A percentile compares a stretch with the other conserved stretches of the same genome.
Evolutionary conservation across 1,140 invertebrate genomes (phyloP).

Genomic region (Melipona quadrifasciata): DNA sequence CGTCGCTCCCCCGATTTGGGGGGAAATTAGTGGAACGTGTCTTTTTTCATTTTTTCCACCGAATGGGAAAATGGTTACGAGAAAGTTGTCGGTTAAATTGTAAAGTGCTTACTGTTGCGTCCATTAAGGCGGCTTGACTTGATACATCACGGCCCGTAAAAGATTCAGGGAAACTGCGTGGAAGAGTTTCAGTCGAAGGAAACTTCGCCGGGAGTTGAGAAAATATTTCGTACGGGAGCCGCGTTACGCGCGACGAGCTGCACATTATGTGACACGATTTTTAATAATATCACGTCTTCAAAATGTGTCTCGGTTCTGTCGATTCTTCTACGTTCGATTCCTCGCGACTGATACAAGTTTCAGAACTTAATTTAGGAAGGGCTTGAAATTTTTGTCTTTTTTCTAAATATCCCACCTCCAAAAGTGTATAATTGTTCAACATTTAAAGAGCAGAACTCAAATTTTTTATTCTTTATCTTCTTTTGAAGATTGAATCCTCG

Average conservation of each 20-base stretch:
- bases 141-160: not conserved
- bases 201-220: slow-evolving; percentile 10
- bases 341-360: not conserved
- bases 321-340: not conserved
- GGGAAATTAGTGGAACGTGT: not conserved
- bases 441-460: too few species aligned
- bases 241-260: not conserved
- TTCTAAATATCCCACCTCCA: too few species aligned
- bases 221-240: not conserved
- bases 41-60: too few species aligned
- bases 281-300: not conserved
- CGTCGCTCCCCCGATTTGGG: not conserved
- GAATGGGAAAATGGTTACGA: too few species aligned
- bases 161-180: not conserved
- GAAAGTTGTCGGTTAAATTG: not conserved
- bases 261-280: not conserved
- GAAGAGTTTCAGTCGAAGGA: slow-evolving; percentile 2
- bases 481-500: too few species aligned
- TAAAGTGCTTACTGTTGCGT: slow-evolving; percentile 6
- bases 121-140: not conserved
- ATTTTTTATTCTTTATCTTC: too few species aligned
- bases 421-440: too few species aligned
- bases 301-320: not conserved
- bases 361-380: too few species aligned
- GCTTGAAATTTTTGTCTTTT: too few species aligned